These are phyloP conservation scores for Tapera naevia DNA, from an alignment of 2,797 vertebrate species.

Conservation along the genomic window DNA sequence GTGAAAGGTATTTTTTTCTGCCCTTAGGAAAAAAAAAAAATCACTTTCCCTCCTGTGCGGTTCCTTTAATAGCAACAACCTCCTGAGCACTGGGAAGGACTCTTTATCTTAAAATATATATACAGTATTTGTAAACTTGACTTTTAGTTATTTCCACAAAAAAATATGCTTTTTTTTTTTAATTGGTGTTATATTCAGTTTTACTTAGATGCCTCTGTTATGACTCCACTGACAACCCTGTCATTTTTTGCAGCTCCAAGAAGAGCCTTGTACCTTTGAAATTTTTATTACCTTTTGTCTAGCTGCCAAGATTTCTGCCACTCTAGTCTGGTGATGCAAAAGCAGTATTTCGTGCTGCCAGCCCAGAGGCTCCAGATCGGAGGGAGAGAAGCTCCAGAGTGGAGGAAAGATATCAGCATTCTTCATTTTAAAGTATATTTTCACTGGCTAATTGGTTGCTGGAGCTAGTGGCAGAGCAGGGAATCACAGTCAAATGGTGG, in stretches of 20 bases:
- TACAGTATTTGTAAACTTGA: neutral
- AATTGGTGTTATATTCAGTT: neutral
- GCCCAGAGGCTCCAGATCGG: neutral
- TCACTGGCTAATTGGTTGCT: neutral
- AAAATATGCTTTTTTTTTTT: neutral
- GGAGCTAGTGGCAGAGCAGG: neutral
- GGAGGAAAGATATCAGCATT: neutral
- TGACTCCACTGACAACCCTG: slow-evolving; percentile 26
- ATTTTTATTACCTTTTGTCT: slow-evolving; percentile 68
- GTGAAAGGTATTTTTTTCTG: slow-evolving; percentile 20
- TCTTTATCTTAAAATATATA: slow-evolving; percentile 15
- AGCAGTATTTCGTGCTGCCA: neutral
- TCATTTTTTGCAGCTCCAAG: slow-evolving; percentile 43
- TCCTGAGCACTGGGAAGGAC: neutral
- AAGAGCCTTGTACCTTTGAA: slow-evolving; percentile 62
- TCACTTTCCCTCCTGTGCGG: neutral
- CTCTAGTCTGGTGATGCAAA: neutral
- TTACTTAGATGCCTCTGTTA: slow-evolving; percentile 46
- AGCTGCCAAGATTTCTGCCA: slow-evolving; percentile 26
- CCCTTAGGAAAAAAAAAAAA: neutral
- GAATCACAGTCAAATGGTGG: neutral
- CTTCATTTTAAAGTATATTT: neutral
- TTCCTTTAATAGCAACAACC: neutral
- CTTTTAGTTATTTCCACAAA: neutral
- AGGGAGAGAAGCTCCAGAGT: neutral